Conservation (phyloP, 35 echinoderm and acorn worm species). For the Anneissia japonica region DNA sequence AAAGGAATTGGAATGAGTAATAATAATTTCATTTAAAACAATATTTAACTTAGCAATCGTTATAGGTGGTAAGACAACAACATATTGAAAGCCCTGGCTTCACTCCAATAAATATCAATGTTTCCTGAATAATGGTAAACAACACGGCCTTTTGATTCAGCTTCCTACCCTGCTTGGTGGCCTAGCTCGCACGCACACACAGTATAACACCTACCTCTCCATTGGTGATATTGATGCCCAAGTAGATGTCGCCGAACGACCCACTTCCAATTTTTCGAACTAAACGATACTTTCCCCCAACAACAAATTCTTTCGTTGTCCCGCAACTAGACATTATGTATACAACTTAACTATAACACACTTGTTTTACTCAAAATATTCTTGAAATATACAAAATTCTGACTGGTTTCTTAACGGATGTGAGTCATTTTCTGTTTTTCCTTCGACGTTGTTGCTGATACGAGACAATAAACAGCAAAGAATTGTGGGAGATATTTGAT, state of each 20-base stretch:
- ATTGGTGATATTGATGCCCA: conserved; percentile 89
- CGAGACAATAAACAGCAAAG: background rate
- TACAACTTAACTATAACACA: background rate
- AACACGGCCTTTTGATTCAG: no score
- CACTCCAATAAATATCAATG: background rate
- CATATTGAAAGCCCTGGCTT: background rate
- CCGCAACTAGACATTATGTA: background rate
- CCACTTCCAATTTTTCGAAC: conserved; percentile 99
- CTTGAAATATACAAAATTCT: background rate
- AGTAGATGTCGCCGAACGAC: conserved; percentile 96
- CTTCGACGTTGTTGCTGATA: background rate
- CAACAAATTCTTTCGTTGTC: conserved; percentile 51
- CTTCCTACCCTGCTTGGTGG: no score
- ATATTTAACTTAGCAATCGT: background rate
- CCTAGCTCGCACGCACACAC: no score
- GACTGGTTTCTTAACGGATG: conserved; percentile 1
- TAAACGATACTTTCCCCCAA: conserved; percentile 88
- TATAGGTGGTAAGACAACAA: background rate
- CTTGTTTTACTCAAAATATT: background rate
- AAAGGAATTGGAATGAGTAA: no score
- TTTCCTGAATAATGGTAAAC: background rate
- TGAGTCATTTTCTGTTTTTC: background rate
- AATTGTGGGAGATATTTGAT: background rate
- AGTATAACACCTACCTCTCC: conserved; percentile 75
- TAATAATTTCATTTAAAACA: background rate